Evolutionary conservation across 2,113 vertebrate species (phyloP).

Genomic region (Lagopus leucura): DNA sequence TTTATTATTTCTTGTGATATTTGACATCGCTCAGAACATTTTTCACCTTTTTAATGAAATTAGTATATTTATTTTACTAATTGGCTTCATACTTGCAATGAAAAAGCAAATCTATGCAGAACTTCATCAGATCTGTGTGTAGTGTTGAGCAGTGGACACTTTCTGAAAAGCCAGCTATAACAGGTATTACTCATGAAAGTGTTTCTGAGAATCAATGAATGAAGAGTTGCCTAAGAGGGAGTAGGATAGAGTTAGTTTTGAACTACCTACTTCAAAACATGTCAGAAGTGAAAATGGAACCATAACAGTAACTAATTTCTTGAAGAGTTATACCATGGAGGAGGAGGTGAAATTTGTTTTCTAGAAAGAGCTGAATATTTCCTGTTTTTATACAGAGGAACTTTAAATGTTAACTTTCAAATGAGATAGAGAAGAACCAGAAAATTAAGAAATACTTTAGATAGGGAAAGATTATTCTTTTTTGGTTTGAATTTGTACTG

Average conservation of each 20-base stretch:
- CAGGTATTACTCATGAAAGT: neutral
- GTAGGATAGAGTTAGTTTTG: neutral
- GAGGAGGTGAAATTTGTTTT: neutral
- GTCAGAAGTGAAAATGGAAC: neutral
- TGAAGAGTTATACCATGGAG: neutral
- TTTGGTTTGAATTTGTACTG: neutral
- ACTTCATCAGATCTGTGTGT: neutral
- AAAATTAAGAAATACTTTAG: neutral
- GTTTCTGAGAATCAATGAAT: neutral
- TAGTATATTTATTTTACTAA: neutral
- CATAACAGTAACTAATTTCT: neutral
- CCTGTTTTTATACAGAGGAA: neutral
- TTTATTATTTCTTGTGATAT: neutral
- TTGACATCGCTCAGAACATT: neutral
- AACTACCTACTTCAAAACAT: neutral
- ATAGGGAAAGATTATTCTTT: neutral
- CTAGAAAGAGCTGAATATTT: neutral
- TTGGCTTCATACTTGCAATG: neutral
- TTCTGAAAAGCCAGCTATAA: neutral
- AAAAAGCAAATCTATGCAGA: neutral
- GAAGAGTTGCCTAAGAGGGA: neutral
- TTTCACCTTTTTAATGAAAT: neutral
- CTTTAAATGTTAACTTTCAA: too few relatives aligned
- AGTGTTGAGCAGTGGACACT: too few relatives aligned
- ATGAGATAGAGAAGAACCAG: neutral